phyloP scores from a whole-genome alignment of 2,113 vertebrate genomes.

The Malurus alboscapulatus region DNA sequence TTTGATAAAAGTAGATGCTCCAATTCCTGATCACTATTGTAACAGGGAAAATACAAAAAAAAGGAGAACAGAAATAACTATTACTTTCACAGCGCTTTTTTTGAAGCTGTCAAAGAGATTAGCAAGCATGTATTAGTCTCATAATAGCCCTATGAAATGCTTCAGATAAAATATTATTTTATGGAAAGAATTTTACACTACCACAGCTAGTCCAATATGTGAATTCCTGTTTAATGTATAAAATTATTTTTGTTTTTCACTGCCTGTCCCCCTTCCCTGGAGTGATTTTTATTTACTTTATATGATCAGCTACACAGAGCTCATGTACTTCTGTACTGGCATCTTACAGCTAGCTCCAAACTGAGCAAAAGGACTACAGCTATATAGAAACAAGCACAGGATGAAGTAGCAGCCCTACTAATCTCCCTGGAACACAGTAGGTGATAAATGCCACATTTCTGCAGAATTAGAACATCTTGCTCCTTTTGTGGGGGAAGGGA shows the following conservation, averaged over 20 bases:
- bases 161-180: slow-evolving; percentile 4
- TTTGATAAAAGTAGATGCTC: slow-evolving; percentile 55
- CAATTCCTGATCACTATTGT: slow-evolving; percentile 41
- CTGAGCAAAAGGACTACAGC: not conserved
- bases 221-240: not conserved
- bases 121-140: slow-evolving; percentile 49
- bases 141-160: not conserved
- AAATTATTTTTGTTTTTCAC: not conserved
- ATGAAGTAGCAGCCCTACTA: not conserved
- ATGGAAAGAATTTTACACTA: not conserved
- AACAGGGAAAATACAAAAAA: slow-evolving; percentile 24
- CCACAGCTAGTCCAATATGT: not conserved
- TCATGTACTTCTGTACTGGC: not conserved
- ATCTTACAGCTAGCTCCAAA: not conserved
- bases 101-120: slow-evolving; percentile 40
- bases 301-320: not conserved
- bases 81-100: slow-evolving; percentile 37
- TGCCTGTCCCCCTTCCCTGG: rapidly evolving
- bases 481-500: not conserved
- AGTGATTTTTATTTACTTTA: not conserved
- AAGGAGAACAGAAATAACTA: slow-evolving; percentile 49
- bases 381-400: not conserved
- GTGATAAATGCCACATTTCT: slow-evolving; percentile 17
- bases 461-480: not conserved
- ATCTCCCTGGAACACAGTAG: not conserved